Evolutionary conservation across 2,797 vertebrate genomes (phyloP), one percentile per base, ranked within the genome.

Genomic region (Betta splendens): DNA sequence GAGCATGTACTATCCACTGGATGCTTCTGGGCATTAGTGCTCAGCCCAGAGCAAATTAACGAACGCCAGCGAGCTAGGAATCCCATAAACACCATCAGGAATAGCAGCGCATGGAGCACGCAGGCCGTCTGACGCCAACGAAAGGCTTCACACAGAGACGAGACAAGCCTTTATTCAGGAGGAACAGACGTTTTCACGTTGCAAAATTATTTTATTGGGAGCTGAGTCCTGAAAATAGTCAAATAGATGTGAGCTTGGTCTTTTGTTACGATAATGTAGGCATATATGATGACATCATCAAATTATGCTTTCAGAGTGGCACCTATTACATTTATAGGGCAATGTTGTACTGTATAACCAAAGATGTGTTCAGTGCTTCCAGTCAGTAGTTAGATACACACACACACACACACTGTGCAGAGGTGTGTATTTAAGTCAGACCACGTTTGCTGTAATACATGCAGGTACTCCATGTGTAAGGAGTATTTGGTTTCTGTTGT

Each of bases 61-160:
- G 60, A 68, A 71, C 64, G 60, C 56, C 71, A 81, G 59, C 59
- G 69, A 80, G 56, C 55, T 70, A 55, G 61, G 58, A 59, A 56
- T 49, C 75, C 70, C 72, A 77, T 78, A 81, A 79, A 80, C 84
- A 78, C 31, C 13, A 65, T 79, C 79, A 75, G 69, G 83, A 88
- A 85, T 81, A 86, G 78, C 72, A 77, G 43, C 21, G 17, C 64
- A 50, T 40, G 55, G 56, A 75, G 36, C 39, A 75, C 10, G 9
- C 37, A 35, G 29, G 36, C 64, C 47, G 48, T 23, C 39, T 53
- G 48, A 52, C 58, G 44, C 51, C 45, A 62, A 48, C 58, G 40
- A 58, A 63, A 63, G 47, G 37, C 66, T n/a, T n/a, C n/a, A n/a
- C n/a, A n/a, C n/a, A n/a, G n/a, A n/a, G n/a, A n/a, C n/a, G n/a